Evolutionary conservation across 2,797 vertebrate genomes (phyloP), one percentile per base, ranked within the genome.

Genomic region (Enteromius thamalakanensis): DNA sequence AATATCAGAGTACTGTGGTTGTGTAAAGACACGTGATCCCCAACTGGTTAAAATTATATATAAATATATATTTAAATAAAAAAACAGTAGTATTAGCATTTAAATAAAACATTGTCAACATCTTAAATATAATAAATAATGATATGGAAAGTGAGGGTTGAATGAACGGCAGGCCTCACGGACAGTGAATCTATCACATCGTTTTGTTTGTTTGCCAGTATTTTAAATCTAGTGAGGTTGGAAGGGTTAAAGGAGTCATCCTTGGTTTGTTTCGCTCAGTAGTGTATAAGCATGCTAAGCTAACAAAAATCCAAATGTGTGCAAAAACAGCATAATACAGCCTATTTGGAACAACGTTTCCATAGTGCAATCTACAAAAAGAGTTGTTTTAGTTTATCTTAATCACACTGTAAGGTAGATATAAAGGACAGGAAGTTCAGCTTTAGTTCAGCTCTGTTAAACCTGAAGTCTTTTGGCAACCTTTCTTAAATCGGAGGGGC

Each of bases 261-360:
- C 80, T 76, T 82, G 71, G 80, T 82, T 68, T 68, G 80, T 76
- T 76, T 6, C 29, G 12, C 23, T 71, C 40, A 60, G 79, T 71
- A 80, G 23, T 71, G 68, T 26, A 62, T 71, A 47, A 34, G n/a
- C 8, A 2, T 53, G 32, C 21, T 23, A 74, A 29, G 1, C n/a
- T 26, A 51, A 40, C 6, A 19, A 53, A 19, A 53, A 40, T 45
- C 53, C 51, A 47, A 70, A 37, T 42, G 40, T 75, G 69, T 71
- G 53, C 55, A 81, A 81, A 79, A 80, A 80, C 12, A 32, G 10
- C 34, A 29, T 34, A 45, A 60, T 60, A 21, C 51, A 21, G 17
- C 51, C 17, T 23, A 69, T 70, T 69, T 80, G 10, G 37, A 68
- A 32, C 37, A 47, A 29, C 45, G 53, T 42, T 34, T 55, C 34